Percentiles rank a stretch among this genome's conserved stretches.
These are phyloP conservation scores for Apolygus lucorum DNA, from an alignment of 1,140 invertebrate species.

Conservation along the genomic window DNA sequence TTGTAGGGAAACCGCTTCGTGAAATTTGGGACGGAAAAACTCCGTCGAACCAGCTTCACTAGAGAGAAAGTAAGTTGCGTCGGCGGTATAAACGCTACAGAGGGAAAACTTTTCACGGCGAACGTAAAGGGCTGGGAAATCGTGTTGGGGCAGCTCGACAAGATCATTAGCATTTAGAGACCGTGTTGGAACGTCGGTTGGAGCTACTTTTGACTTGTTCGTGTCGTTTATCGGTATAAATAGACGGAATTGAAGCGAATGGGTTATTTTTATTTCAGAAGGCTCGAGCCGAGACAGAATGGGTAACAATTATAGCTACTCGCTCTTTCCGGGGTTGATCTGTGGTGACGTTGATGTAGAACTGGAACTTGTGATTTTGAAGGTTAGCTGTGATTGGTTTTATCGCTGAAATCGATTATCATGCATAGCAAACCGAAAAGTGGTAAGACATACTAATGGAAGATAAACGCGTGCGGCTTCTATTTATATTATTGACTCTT, in stretches of 20 bases:
- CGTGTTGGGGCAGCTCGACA: not conserved
- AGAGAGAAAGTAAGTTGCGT: not conserved
- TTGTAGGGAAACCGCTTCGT: too few species aligned
- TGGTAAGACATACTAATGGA: too few species aligned
- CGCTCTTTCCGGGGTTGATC: not conserved
- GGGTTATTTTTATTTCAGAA: not conserved
- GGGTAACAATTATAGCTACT: not conserved
- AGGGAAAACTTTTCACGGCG: not conserved
- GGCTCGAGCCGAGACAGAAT: not conserved
- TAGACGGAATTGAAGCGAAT: not conserved
- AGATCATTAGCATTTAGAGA: constrained; percentile 2
- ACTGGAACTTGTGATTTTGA: too few species aligned
- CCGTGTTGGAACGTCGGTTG: not conserved
- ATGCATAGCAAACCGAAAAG: too few species aligned
- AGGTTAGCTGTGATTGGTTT: too few species aligned
- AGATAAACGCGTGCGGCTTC: too few species aligned
- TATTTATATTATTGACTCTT: too few species aligned
- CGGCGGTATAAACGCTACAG: not conserved
- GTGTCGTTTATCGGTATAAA: not conserved
- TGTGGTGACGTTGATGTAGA: too few species aligned
- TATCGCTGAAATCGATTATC: too few species aligned
- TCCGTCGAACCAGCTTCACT: not conserved
- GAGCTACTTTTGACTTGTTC: not conserved
- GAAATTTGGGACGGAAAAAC: not conserved
- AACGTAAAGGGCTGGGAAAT: not conserved